Conservation (phyloP, 2,888 invertebrate species). For the Anoplius nigerrimus region DNA sequence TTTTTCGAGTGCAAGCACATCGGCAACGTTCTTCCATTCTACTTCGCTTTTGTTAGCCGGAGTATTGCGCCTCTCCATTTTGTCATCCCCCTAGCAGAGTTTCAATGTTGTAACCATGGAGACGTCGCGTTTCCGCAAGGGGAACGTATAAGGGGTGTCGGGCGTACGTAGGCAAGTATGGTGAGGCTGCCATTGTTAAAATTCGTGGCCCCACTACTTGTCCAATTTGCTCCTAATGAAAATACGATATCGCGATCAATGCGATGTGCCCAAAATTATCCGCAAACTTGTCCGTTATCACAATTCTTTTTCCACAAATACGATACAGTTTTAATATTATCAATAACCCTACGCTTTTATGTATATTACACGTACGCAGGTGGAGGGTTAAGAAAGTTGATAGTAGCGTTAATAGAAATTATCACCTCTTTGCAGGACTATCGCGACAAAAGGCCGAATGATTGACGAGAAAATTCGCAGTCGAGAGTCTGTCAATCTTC, state of each 20-base stretch:
- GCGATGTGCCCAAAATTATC: background rate
- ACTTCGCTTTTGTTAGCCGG: constrained; percentile 60
- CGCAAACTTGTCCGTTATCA: no score
- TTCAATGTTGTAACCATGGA: constrained; percentile 75
- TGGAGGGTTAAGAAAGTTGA: no score
- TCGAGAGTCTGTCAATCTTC: constrained; percentile 61
- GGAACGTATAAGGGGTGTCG: constrained; percentile 66
- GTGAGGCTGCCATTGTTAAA: constrained; percentile 66
- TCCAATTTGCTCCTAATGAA: constrained; percentile 52
- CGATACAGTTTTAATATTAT: no score
- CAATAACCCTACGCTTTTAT: no score
- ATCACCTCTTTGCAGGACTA: no score
- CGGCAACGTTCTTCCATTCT: constrained; percentile 51
- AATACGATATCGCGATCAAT: constrained; percentile 34
- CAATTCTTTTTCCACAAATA: no score
- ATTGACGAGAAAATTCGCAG: constrained; percentile 59
- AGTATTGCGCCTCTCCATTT: constrained; percentile 72
- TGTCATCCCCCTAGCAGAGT: constrained; percentile 71
- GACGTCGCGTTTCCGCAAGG: constrained; percentile 70
- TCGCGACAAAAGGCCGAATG: background rate
- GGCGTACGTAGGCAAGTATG: constrained; percentile 62
- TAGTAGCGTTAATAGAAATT: no score
- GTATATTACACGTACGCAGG: no score
- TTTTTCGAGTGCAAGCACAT: constrained; percentile 42
- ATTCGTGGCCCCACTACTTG: constrained; percentile 48